These are phyloP conservation scores for Phyllotis vaccarum DNA, from an alignment of 2,797 vertebrate genomes.

Conservation along the genomic window DNA sequence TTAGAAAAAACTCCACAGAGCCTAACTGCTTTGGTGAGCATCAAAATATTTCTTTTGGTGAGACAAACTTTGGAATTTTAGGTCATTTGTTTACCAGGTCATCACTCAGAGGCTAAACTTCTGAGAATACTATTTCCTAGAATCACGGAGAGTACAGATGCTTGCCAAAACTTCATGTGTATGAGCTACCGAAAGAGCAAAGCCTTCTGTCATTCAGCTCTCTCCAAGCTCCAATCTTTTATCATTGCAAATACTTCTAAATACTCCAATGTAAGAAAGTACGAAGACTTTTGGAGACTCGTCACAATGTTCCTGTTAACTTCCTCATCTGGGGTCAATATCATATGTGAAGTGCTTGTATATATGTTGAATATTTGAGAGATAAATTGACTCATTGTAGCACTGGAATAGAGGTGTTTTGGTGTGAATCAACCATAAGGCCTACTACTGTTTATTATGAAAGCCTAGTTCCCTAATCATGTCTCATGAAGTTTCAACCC, in stretches of 20 bases:
- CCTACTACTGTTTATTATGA: not conserved
- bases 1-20: not conserved
- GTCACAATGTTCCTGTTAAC: not conserved
- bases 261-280: conserved; percentile 31
- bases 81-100: not conserved
- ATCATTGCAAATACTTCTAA: not conserved
- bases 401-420: not conserved
- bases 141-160: not conserved
- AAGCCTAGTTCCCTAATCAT: not conserved
- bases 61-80: not conserved
- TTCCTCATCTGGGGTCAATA: not conserved
- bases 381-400: not conserved
- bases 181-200: not conserved
- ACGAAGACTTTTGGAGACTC: not conserved
- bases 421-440: not conserved
- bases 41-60: not conserved
- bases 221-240: not conserved
- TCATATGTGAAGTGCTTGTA: not conserved
- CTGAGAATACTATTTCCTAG: conserved; percentile 27
- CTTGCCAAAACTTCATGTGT: not conserved
- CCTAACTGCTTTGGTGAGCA: not conserved
- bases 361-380: conserved; percentile 22
- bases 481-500: not conserved
- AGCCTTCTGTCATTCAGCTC: not conserved
- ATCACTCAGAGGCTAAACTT: not conserved